Base-by-base conservation (phyloP, 1,140 invertebrate species). In the Akabosia matsudoensis region DNA sequence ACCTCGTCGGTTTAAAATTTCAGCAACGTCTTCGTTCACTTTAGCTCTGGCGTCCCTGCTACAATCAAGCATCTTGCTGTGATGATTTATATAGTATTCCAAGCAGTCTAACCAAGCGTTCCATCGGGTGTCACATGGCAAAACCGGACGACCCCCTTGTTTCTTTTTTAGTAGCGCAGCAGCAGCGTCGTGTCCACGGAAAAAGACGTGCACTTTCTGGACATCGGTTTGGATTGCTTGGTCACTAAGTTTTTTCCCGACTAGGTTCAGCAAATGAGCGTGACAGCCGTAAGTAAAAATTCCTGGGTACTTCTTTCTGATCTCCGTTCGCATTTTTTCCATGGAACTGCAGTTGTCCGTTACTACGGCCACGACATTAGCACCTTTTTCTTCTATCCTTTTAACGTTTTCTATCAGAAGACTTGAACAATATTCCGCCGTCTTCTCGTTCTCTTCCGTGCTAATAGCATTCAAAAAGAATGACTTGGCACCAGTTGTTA, bases 301-400 rank as follows among this genome's bases (percentile, higher is more conserved):
- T 4, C 22, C 37, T 30, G 56, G 31, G 16, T 73, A 18, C 7
- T 70, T 16, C 30, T 31, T n/a, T 1, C 0, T 31, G 1, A 64
- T 1, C 14, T 31, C 3, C 31, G 16, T 3, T 56, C 73, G 67
- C 67, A 79, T 67, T 37, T 24, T 1, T 0, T 52, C 37, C 70
- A 74, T 79, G 0, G 61, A 52, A 18, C 52, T 71, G 26, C 74
- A 76, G 52, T 79, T 79, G 31, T 79, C 78, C 0, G 78, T 79
- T 16, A 79, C 75, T 16, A 73, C 26, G 1, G 18, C 71, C 33
- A 71, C 26, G 0, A 76, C 33, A n/a, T 54, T 56, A 10, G 30
- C 54, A 1, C 24, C 33, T 71, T 34, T 70, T 16, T 73, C 31
- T 0, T 18, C 26, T 76, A 75, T 34, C 1, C 30, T 30, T 70